Base-by-base conservation (phyloP, 2,113 vertebrate genomes). In the Ranitomeya variabilis region DNA sequence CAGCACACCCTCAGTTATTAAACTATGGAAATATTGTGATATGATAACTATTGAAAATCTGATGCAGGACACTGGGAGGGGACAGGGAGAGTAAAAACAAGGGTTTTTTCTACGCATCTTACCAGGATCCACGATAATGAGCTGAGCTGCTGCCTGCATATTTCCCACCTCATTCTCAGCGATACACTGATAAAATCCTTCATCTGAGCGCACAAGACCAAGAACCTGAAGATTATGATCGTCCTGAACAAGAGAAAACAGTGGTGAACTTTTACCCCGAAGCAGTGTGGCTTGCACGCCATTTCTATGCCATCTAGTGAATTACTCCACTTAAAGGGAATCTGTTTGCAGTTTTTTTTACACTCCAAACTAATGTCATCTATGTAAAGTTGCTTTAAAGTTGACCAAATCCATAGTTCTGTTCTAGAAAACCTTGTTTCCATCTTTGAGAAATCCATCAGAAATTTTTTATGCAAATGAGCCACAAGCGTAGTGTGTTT, bases 151-250 rank as follows among this genome's bases (percentile, higher is more conserved):
- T 85, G 98, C 95, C 90, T 99, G 98, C 31, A 95, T 93, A 91
- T 99, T 99, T 73, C 98, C 98, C 26, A 93, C 97, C 88, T 99
- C 98, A 2, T 98, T 99, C 93, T 99, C 98, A 0, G 97, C 97
- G 87, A 99, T 96, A 92, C 98, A 99, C 85, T 99, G 98, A 94
- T 99, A 99, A 94, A 99, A 99, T 90, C 98, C 98, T 94, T 99
- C 98, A 66, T 99, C 98, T 10, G 98, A 99, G 90, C 97, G 98
- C 92, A 99, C 97, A 90, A 99, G 94, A 83, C 98, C 98, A 93
- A 99, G 93, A 87, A 99, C 97, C 93, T 99, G 98, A 91, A 99
- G 96, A 92, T 99, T 97, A 93, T 98, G 98, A 92, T 99, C 98
- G 93, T 98, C 97, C 98, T 99, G 90, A 92, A 87, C 54, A 90